Base-by-base conservation (phyloP, 1,140 invertebrate species). In the Brachionus asplanchnoidis region DNA sequence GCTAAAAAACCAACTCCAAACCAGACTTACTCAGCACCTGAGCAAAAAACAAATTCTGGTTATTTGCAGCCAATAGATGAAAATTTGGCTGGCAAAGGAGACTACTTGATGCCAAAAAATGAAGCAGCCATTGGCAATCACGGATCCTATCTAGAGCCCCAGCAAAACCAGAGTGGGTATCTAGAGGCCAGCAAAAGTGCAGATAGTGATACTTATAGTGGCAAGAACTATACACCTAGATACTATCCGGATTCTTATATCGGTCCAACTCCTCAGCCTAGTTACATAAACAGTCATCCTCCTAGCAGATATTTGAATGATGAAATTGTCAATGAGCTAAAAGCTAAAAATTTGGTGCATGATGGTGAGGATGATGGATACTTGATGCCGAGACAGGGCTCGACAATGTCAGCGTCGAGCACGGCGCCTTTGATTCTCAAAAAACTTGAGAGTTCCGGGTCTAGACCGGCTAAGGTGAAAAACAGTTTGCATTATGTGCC, bases 281-380 rank as follows among this genome's bases (percentile, higher is more conserved):
- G 68, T 73, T 73, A 73, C 17, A 42, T 73, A 17, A 73, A 73
- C 17, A 73, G 68, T 73, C 66, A 68, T 32, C 20, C 12, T 4
- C n/a, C 70, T 12, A 75, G 36, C 14, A 50, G 44, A 50, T 77
- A 77, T 50, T 9, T 77, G 9, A 77, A 77, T 50, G 73, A 77
- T 26, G 73, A 77, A 12, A 32, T 75, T 44, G 36, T 75, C 8
- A 75, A 46, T 42, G 70, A 75, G n/a, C 7, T 75, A 9, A 75
- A 75, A 14, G 20, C n/a, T 0, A 75, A 75, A 75, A 42, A 68
- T 68, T 68, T 68, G 5, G 66, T 68, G 9, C 66, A 26, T 46
- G 73, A 28, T 77, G 20, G 26, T 3, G 17, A 46, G 4, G 26
- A 77, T 50, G 73, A 77, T 50, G 26, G 44, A 26, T 77, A 77